Evolutionary conservation across 2,797 vertebrate species (phyloP).

Genomic region (Gymnocypris eckloni): DNA sequence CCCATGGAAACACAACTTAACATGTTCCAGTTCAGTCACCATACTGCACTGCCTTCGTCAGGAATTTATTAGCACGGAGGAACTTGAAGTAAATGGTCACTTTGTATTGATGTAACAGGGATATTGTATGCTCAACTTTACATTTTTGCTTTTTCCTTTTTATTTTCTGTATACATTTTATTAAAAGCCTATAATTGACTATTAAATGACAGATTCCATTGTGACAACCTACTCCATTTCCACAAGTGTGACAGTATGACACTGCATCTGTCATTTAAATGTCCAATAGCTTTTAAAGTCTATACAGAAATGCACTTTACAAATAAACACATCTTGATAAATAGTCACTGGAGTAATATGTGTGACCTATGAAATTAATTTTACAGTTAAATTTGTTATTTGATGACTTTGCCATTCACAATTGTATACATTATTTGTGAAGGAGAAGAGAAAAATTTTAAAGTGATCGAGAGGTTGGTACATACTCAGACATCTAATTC

Average conservation of each 20-base stretch:
- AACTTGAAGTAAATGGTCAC: not conserved
- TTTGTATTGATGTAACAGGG: not conserved
- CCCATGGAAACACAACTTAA: not conserved
- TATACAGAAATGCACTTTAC: not conserved
- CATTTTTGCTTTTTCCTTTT: not conserved
- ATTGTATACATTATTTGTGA: not conserved
- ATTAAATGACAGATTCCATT: not conserved
- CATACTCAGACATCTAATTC: conserved; percentile 53
- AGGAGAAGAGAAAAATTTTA: not conserved
- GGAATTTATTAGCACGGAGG: not conserved
- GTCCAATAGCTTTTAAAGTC: not conserved
- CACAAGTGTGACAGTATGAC: not conserved
- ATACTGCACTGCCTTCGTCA: not conserved
- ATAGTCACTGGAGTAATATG: not conserved
- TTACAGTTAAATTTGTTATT: not conserved
- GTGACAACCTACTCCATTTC: not conserved
- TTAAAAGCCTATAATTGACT: not conserved
- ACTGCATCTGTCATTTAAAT: not conserved
- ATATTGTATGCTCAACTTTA: not conserved
- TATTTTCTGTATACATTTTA: not conserved
- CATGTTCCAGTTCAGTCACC: not conserved
- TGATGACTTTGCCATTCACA: not conserved
- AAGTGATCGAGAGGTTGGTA: conserved; percentile 9
- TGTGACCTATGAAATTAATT: not conserved
- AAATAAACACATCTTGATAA: not conserved